These are phyloP conservation scores for Ispidina picta DNA, from an alignment of 2,797 vertebrate genomes.

Conservation along the genomic window DNA sequence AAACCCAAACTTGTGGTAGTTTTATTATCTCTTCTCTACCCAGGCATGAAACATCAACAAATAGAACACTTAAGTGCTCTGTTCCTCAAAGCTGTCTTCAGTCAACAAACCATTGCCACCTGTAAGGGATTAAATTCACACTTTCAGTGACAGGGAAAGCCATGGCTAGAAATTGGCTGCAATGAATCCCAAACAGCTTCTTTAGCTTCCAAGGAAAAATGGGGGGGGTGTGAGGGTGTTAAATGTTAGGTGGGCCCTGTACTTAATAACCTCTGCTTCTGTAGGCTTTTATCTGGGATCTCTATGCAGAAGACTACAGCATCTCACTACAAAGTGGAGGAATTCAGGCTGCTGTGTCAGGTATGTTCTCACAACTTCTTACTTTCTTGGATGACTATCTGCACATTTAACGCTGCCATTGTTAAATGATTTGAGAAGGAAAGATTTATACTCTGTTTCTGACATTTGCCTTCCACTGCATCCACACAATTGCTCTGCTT, in stretches of 20 bases:
- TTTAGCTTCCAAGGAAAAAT: not conserved
- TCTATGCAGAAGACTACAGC: not conserved
- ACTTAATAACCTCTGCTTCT: not conserved
- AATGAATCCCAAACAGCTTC: not conserved
- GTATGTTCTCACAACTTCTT: not conserved
- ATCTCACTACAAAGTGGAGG: not conserved
- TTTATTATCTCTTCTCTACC: constrained; percentile 16
- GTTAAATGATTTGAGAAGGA: not conserved
- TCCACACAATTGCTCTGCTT: not conserved
- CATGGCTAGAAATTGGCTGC: not conserved
- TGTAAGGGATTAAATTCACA: not conserved
- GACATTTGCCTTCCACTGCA: not conserved
- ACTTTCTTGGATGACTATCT: not conserved
- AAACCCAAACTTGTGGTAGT: not conserved
- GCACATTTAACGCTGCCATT: not conserved
- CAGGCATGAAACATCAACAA: not conserved
- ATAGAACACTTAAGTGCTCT: constrained; percentile 13
- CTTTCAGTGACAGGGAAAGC: not conserved
- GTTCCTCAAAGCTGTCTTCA: constrained; percentile 41
- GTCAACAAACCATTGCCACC: constrained; percentile 15
- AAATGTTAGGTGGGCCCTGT: not conserved
- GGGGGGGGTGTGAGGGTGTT: not conserved
- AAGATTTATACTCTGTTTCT: not conserved
- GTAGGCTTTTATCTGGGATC: not conserved
- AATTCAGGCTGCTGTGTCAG: not conserved